Evolutionary conservation across 2,797 vertebrate species (phyloP).

Genomic region (Tadarida brasiliensis): DNA sequence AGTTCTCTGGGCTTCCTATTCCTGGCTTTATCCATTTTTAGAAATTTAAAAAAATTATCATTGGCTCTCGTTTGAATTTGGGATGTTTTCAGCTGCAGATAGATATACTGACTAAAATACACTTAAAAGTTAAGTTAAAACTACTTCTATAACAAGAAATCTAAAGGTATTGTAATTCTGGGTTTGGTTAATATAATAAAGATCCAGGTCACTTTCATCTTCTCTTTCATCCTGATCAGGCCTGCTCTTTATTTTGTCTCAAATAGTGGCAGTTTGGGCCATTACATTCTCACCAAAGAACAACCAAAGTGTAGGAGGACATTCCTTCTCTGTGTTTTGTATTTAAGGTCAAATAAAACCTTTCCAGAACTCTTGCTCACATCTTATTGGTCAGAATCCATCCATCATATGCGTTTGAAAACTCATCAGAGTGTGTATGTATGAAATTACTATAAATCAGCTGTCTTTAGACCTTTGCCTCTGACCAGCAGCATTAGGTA

Average conservation of each 20-base stretch:
- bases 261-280: not conserved
- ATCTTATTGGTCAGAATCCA: not conserved
- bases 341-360: conserved; percentile 25
- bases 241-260: not conserved
- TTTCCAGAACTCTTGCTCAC: not conserved
- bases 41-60: not conserved
- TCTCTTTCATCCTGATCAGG: not conserved
- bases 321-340: not conserved
- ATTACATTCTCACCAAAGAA: conserved; percentile 13
- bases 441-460: not conserved
- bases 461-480: not conserved
- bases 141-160: not conserved
- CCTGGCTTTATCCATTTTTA: not conserved
- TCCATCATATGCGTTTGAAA: conserved; percentile 10
- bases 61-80: not conserved
- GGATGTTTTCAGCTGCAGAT: conserved; percentile 17
- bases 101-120: not conserved
- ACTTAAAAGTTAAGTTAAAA: not conserved
- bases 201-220: not conserved
- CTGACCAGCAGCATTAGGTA: not conserved
- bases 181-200: conserved; percentile 2
- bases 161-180: not conserved
- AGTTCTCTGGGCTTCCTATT: not conserved
- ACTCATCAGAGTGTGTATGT: not conserved
- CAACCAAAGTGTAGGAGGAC: not conserved